phyloP scores from a whole-genome alignment of 2,888 invertebrate species.

The Adelphocoris suturalis region DNA sequence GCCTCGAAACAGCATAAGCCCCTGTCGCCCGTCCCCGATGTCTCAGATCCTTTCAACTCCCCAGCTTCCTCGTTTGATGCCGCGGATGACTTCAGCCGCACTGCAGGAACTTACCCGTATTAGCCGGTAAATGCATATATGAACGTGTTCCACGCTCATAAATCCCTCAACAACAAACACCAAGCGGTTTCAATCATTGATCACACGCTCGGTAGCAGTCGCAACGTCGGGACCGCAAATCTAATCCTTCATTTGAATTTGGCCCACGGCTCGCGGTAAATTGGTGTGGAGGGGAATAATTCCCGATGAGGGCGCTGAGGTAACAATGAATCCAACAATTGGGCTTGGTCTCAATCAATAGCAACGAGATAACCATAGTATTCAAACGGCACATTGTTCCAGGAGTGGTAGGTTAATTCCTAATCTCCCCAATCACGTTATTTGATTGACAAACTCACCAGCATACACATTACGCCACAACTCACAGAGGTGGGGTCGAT shows the following conservation, averaged over 20 bases:
- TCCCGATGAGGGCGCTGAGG: neutral
- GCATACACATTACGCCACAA: neutral
- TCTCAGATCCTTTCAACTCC: neutral
- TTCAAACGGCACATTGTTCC: neutral
- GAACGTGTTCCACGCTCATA: neutral
- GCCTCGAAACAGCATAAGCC: conserved; percentile 59
- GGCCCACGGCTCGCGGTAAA: neutral
- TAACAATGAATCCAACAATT: conserved; percentile 15
- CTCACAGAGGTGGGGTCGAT: no score
- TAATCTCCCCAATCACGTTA: neutral
- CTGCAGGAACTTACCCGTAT: neutral
- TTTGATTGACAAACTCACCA: neutral
- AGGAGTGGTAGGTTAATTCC: neutral
- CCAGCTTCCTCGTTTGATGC: neutral
- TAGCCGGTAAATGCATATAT: neutral
- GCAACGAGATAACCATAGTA: neutral
- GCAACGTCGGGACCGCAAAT: neutral
- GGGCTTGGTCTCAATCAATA: neutral
- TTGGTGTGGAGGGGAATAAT: neutral
- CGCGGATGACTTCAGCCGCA: neutral
- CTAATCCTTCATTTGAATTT: conserved; percentile 25
- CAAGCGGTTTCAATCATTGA: conserved; percentile 7
- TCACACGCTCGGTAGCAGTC: neutral
- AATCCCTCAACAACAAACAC: neutral
- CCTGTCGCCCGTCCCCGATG: neutral